Evolutionary conservation across 2,113 vertebrate genomes (phyloP).

Genomic region (Campylomormyrus tamandua): DNA sequence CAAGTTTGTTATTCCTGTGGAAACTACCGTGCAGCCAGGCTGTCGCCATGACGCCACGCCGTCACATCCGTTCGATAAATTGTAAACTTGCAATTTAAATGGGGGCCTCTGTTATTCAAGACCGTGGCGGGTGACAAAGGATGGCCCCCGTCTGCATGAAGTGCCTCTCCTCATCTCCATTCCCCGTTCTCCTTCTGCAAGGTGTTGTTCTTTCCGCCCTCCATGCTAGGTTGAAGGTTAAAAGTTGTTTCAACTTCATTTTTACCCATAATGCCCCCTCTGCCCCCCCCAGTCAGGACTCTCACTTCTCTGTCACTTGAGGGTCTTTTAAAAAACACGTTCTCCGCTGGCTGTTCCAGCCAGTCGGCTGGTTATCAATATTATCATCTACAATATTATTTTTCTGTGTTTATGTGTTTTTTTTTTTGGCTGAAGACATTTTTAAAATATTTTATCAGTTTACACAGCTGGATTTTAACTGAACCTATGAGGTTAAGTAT

Average conservation of each 20-base stretch:
- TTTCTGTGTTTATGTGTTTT: not conserved
- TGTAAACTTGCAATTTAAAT: constrained; percentile 58
- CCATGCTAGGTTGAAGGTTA: not conserved
- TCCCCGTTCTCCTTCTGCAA: not conserved
- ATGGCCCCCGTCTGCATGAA: constrained; percentile 30
- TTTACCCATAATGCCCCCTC: not conserved
- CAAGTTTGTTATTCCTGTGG: constrained; percentile 66
- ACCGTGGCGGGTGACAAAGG: constrained; percentile 44
- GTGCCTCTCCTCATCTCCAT: not conserved
- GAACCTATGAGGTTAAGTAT: not conserved
- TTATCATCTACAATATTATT: constrained; percentile 5
- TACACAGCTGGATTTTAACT: constrained; percentile 2
- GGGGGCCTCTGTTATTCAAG: constrained; percentile 53
- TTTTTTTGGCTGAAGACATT: constrained; percentile 6
- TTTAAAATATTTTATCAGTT: constrained; percentile 6
- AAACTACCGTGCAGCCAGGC: constrained; percentile 54
- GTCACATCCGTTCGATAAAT: constrained; percentile 66
- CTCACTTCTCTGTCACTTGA: not conserved
- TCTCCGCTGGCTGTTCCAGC: not conserved
- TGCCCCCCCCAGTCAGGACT: not conserved
- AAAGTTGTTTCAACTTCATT: not conserved
- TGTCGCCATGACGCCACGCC: constrained; percentile 52
- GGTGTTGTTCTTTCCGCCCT: not conserved
- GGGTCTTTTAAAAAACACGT: not conserved
- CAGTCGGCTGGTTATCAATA: not conserved